Base-by-base conservation (phyloP, 2,797 vertebrate genomes). In the Loris lydekkerianus region DNA sequence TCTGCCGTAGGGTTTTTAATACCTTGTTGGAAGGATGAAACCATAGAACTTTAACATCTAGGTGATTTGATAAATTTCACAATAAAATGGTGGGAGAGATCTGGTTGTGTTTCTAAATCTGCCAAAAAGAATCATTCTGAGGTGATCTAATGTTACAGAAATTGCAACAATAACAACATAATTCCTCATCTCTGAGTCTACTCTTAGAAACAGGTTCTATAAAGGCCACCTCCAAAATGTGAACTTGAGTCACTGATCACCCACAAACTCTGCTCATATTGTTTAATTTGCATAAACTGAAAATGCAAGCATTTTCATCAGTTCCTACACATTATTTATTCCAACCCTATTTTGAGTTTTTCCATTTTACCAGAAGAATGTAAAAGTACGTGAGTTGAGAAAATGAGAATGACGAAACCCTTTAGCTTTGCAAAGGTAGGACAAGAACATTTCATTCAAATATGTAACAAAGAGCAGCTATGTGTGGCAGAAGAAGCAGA, bases 321-420 rank as follows among this genome's bases (percentile, higher is more conserved):
- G 20, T 76, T 56, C 14, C 46, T 61, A 27, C 37, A 23, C 37
- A 29, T 77, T 84, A 89, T 58, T 60, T 60, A 86, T 58, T 31
- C 37, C 63, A 86, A 0, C 60, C 20, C 60, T 80, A 72, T 49
- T 86, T 69, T 67, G 67, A 63, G 56, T 37, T 77, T 85, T 80
- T 34, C 53, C 81, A 61, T 90, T 40, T 88, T 18, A 27, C 2
- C 14, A 31, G 82, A 93, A 95, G 65, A 92, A 49, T 21, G 3
- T 46, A 81, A 85, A 49, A 73, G 34, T 11, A 43, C 3, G 17
- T 31, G 69, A 40, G 43, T 1, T 13, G 10, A 46, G 29, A 70
- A 76, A 86, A 65, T 20, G 29, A 53, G 75, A 37, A 20, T 23
- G 13, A 23, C 7, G 25, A 61, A 70, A 87, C 5, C 7, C 60